A percentile compares a stretch with the other conserved stretches of the same genome.
phyloP scores from a whole-genome alignment of 2,888 invertebrate genomes.

The Heteromyza rotundicornis region DNA sequence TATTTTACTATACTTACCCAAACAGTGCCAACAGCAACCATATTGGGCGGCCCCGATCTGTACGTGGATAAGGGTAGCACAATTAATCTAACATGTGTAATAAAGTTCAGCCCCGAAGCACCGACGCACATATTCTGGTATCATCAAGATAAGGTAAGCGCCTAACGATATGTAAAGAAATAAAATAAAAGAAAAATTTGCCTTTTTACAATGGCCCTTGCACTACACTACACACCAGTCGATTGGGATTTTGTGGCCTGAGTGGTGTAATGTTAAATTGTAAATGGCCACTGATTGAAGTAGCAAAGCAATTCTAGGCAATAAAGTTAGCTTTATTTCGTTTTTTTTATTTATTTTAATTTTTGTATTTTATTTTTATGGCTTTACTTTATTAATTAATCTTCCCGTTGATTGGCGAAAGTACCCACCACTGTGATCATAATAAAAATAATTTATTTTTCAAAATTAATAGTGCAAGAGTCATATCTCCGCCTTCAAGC shows the following conservation, averaged over 20 bases:
- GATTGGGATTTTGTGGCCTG: no score
- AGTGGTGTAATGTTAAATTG: no score
- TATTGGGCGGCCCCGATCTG: conserved; percentile 79
- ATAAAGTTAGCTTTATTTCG: no score
- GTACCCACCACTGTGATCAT: background rate
- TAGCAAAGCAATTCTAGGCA: no score
- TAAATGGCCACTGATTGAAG: no score
- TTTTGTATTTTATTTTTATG: no score
- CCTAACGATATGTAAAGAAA: conserved; percentile 22
- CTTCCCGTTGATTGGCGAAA: no score
- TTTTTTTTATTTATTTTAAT: no score
- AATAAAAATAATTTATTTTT: background rate
- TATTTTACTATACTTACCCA: no score
- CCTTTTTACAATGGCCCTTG: no score
- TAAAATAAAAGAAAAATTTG: conserved; percentile 20
- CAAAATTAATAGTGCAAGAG: background rate
- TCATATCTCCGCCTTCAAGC: background rate
- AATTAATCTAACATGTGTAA: conserved; percentile 82
- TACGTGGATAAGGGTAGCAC: conserved; percentile 84
- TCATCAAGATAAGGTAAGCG: conserved; percentile 89
- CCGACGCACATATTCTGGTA: conserved; percentile 96
- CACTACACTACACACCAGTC: no score
- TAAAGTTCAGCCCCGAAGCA: conserved; percentile 81
- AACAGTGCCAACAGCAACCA: conserved; percentile 80
- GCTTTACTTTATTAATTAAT: background rate